Evolutionary conservation across 1,140 invertebrate species (phyloP), one percentile per base, ranked within the genome.

Genomic region (Plectus sambesii): DNA sequence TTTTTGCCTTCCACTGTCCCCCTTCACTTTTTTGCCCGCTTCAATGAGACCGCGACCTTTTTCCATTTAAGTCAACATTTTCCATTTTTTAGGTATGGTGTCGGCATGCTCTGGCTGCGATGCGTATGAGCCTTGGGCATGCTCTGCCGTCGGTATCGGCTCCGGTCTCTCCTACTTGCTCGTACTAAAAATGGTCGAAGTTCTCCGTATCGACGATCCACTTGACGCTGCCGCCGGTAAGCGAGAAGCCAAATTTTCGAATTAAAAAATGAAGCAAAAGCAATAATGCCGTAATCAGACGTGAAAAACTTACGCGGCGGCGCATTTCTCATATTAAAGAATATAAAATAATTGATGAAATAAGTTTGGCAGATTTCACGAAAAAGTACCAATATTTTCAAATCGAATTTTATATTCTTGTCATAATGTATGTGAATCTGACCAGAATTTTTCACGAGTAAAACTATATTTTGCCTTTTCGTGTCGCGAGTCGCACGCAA

Each of bases 141-240:
- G 70, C 4, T 58, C 61, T 23, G 52, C 74, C 20, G 59, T 70
- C 6, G 77, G 77, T 3, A 25, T 63, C 4, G 52, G 73, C 17
- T 71, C 70, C 20, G 73, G 70, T 3, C 47, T 72, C 2, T 44
- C 71, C 5, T 78, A 72, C 58, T 58, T 74, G 27, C 37, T 58
- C 2, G 56, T 70, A 24, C 66, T 67, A 12, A 59, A 56, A 42
- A 5, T 75, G 0, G 60, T 76, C 41, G 47, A 63, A 19, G 61
- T 58, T 29, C 20, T 76, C 4, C 60, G 61, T 52, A 71, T 79
- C 36, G 78, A 79, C 52, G 78, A 79, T 58, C 78, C 77, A 2
- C 55, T 79, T 12, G 77, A 79, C 60, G 76, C 76, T 12, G 71
- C 75, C 29, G 74, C 76, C 8, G 76, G n/a, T n/a, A 22, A 45